Evolutionary conservation across 1,140 invertebrate species (phyloP).

Genomic region (Bombus impatiens): DNA sequence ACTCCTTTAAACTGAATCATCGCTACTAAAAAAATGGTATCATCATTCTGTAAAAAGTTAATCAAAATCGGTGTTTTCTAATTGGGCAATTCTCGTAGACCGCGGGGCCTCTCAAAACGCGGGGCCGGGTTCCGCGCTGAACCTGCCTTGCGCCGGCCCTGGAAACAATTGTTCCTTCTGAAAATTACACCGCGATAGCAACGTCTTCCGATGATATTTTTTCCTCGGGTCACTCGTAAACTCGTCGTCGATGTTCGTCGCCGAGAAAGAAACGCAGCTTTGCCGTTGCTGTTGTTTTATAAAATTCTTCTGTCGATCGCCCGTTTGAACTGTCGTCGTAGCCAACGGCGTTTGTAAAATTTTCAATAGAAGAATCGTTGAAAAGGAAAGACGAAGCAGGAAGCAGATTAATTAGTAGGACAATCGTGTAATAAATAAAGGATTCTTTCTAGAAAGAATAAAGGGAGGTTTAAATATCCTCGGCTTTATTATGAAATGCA

Average conservation of each 20-base stretch:
- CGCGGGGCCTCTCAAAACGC: no score
- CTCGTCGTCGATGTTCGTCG: background rate
- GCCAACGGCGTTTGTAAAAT: background rate
- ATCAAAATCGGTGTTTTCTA: no score
- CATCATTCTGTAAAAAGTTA: no score
- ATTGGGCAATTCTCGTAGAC: no score
- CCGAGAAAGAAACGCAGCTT: background rate
- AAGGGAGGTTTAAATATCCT: background rate
- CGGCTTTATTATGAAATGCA: background rate
- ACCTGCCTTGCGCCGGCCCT: no score
- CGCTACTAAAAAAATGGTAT: no score
- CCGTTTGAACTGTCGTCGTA: background rate
- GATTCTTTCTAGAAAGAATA: background rate
- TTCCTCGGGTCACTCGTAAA: background rate
- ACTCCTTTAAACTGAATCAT: no score
- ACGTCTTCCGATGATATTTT: background rate
- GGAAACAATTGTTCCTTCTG: background rate
- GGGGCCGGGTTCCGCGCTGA: no score
- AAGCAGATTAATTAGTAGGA: background rate
- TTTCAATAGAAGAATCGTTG: background rate
- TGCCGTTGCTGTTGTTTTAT: background rate
- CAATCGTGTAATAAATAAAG: background rate
- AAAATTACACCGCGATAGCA: conserved; percentile 1
- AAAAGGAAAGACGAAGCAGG: background rate
- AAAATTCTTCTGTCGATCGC: background rate